These are phyloP conservation scores for Luperina testacea DNA, from an alignment of 2,888 invertebrate species.

Conservation along the genomic window DNA sequence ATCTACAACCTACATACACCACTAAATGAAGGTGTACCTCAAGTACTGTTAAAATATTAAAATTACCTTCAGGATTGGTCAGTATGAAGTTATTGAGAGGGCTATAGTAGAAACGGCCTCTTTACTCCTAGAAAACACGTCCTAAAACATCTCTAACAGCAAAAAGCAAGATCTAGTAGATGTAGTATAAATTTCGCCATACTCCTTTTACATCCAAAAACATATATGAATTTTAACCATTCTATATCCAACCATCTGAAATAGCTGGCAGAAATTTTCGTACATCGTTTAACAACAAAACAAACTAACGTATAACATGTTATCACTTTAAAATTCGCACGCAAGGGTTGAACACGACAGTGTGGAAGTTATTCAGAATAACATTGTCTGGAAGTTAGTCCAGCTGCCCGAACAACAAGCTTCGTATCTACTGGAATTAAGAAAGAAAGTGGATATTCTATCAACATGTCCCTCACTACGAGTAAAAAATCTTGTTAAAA, in stretches of 20 bases:
- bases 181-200: not conserved
- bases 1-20: no score
- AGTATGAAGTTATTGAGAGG: not conserved
- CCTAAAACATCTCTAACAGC: not conserved
- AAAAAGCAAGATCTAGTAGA: not conserved
- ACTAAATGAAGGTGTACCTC: not conserved
- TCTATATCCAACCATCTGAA: slow-evolving; percentile 5
- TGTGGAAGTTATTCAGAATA: slow-evolving; percentile 65
- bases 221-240: not conserved
- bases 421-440: not conserved
- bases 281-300: slow-evolving; percentile 44
- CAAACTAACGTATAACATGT: slow-evolving; percentile 54
- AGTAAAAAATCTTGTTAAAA: no score
- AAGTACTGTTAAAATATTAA: not conserved
- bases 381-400: slow-evolving; percentile 64
- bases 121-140: not conserved
- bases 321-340: slow-evolving; percentile 66
- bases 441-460: slow-evolving; percentile 19
- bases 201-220: not conserved
- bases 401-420: slow-evolving; percentile 56
- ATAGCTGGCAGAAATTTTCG: slow-evolving; percentile 31
- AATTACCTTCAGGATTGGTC: not conserved
- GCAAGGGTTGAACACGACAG: slow-evolving; percentile 63
- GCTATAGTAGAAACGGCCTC: not conserved
- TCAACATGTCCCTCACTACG: no score